A percentile compares a stretch with the other conserved stretches of the same genome.
Evolutionary conservation across 2,113 vertebrate species (phyloP).

Genomic region (Lepus timidus): DNA sequence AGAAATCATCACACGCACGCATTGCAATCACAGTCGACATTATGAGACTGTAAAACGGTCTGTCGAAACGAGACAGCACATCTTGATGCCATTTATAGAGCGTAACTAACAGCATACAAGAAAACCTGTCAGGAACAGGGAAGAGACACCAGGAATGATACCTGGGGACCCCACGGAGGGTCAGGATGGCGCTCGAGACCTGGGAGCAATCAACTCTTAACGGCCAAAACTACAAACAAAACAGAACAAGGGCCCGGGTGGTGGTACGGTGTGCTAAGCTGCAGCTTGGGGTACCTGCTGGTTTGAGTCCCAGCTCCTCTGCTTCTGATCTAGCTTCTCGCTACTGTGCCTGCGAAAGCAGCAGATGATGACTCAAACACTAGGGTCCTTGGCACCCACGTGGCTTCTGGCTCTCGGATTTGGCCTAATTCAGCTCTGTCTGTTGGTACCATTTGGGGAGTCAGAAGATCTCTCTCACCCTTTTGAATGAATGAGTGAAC

Average conservation of each 20-base stretch:
- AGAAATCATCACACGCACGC: slow-evolving; percentile 31
- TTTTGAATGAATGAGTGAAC: too few relatives aligned
- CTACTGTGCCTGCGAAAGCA: too few relatives aligned
- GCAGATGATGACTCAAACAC: too few relatives aligned
- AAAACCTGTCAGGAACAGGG: slow-evolving; percentile 65
- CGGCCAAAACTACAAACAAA: slow-evolving; percentile 23
- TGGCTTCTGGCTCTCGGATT: too few relatives aligned
- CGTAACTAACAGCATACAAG: slow-evolving; percentile 51
- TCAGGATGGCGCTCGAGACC: slow-evolving; percentile 51
- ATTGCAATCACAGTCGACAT: slow-evolving; percentile 21
- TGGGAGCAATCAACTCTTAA: slow-evolving; percentile 70
- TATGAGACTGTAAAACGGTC: slow-evolving; percentile 1
- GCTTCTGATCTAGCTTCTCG: too few relatives aligned
- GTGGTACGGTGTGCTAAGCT: too few relatives aligned
- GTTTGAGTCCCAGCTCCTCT: too few relatives aligned
- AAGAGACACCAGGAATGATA: slow-evolving; percentile 71
- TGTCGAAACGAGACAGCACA: slow-evolving; percentile 47
- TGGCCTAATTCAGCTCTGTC: too few relatives aligned
- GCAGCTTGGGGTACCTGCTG: too few relatives aligned
- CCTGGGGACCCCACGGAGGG: slow-evolving; percentile 49
- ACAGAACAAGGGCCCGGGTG: neutral
- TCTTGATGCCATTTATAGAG: slow-evolving; percentile 66
- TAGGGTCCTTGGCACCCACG: too few relatives aligned
- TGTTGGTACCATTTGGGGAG: too few relatives aligned
- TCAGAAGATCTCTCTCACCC: too few relatives aligned